phyloP scores from a whole-genome alignment of 2,888 invertebrate genomes.

The Leptinotarsa rubiginosa region DNA sequence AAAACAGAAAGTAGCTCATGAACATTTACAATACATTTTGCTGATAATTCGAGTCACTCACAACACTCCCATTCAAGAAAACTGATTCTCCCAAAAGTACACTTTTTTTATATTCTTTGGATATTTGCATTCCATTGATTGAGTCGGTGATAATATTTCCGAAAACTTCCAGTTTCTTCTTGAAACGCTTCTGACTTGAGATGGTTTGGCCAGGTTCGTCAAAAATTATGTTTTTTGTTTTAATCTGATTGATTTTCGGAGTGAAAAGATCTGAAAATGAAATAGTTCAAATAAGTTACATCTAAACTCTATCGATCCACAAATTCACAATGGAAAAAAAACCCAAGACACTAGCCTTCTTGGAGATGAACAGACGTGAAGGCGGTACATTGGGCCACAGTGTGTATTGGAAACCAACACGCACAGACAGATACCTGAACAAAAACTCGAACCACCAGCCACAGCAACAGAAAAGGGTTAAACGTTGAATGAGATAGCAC shows the following conservation, averaged over 20 bases:
- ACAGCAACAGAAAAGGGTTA: too few species aligned
- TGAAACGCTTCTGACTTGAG: slow-evolving; percentile 56
- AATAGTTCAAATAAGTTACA: not conserved
- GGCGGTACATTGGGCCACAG: not conserved
- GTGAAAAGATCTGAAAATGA: slow-evolving; percentile 54
- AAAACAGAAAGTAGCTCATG: slow-evolving; percentile 36
- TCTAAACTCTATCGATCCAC: too few species aligned
- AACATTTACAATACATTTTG: slow-evolving; percentile 6
- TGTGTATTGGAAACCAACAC: too few species aligned
- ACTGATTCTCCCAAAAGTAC: slow-evolving; percentile 44
- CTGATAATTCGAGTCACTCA: slow-evolving; percentile 39
- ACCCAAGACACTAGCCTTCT: too few species aligned
- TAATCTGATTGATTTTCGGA: slow-evolving; percentile 56
- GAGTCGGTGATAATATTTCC: slow-evolving; percentile 52
- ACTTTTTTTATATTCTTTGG: slow-evolving; percentile 49
- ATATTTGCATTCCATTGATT: slow-evolving; percentile 54
- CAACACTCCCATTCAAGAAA: slow-evolving; percentile 49
- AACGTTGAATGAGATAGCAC: too few species aligned
- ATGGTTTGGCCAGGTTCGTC: slow-evolving; percentile 58
- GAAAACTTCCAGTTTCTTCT: slow-evolving; percentile 50
- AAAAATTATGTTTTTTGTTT: slow-evolving; percentile 58
- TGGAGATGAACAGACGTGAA: not conserved
- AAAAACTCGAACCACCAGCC: too few species aligned
- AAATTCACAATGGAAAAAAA: too few species aligned
- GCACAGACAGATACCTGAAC: too few species aligned